phyloP scores from a whole-genome alignment of 1,140 invertebrate genomes.

The Ruditapes philippinarum region DNA sequence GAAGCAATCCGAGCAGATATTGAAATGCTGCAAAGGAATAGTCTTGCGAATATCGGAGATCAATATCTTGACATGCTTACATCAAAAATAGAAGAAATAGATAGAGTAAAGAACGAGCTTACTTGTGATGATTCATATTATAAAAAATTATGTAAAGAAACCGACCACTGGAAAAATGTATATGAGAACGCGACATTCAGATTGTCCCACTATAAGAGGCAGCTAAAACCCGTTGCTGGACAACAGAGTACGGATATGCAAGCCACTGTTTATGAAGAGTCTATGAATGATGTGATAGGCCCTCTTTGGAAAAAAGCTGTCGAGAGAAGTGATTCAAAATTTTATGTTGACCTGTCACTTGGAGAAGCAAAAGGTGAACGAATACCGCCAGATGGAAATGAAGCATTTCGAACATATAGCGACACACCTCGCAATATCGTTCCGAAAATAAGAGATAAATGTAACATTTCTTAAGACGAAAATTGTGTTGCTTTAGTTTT shows the following conservation, averaged over 20 bases:
- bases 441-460: too few relatives aligned
- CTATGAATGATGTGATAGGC: background rate
- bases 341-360: too few relatives aligned
- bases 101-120: background rate
- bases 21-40: background rate
- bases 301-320: background rate
- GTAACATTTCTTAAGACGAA: too few relatives aligned
- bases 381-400: too few relatives aligned
- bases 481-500: too few relatives aligned
- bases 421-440: too few relatives aligned
- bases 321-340: too few relatives aligned
- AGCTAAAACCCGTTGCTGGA: background rate
- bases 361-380: too few relatives aligned
- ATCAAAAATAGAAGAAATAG: slow-evolving; percentile 9
- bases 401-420: too few relatives aligned
- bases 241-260: too few relatives aligned
- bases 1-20: background rate
- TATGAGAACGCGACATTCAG: background rate
- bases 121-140: background rate
- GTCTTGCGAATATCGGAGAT: background rate
- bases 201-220: background rate
- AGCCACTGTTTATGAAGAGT: background rate
- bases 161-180: background rate
- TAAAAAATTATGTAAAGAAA: background rate
- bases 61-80: background rate